These are phyloP conservation scores for Melanotus villosus DNA, from an alignment of 2,888 invertebrate species.

Conservation along the genomic window DNA sequence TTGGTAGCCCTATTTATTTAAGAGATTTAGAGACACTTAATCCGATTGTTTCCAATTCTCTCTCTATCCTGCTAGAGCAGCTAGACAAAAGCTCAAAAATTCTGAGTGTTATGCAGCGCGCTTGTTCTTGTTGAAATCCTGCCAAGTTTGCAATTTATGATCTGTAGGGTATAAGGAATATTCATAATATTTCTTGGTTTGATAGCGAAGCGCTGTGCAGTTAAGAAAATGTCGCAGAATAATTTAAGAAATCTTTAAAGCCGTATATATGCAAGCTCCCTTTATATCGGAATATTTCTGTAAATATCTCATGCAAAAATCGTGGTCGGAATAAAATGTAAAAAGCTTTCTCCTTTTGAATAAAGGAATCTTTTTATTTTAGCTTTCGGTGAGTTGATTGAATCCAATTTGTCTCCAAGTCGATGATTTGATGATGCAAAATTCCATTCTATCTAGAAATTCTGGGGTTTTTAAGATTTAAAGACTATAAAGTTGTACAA, in stretches of 20 bases:
- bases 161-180: conserved; percentile 31
- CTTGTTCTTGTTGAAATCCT: conserved; percentile 21
- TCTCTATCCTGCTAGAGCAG: conserved; percentile 5
- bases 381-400: conserved; percentile 19
- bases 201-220: conserved; percentile 19
- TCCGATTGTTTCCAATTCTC: conserved; percentile 24
- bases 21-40: conserved; percentile 26
- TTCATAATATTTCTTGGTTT: conserved; percentile 23
- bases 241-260: neutral
- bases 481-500: no score
- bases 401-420: conserved; percentile 21
- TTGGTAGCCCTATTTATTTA: conserved; percentile 15
- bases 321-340: conserved; percentile 17
- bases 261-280: no score
- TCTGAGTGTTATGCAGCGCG: neutral
- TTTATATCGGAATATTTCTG: conserved; percentile 8
- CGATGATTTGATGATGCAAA: no score
- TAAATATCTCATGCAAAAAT: conserved; percentile 18
- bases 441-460: no score
- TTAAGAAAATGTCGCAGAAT: conserved; percentile 16
- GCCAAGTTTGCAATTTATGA: conserved; percentile 37
- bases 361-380: conserved; percentile 15
- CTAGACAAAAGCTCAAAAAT: conserved; percentile 6
- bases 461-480: no score
- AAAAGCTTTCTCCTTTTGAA: conserved; percentile 1